Percentiles rank a stretch among this genome's conserved stretches.
Evolutionary conservation across 92 coral and sea anemone genomes (phyloP).

Genomic region (Epizoanthus illoricatus): DNA sequence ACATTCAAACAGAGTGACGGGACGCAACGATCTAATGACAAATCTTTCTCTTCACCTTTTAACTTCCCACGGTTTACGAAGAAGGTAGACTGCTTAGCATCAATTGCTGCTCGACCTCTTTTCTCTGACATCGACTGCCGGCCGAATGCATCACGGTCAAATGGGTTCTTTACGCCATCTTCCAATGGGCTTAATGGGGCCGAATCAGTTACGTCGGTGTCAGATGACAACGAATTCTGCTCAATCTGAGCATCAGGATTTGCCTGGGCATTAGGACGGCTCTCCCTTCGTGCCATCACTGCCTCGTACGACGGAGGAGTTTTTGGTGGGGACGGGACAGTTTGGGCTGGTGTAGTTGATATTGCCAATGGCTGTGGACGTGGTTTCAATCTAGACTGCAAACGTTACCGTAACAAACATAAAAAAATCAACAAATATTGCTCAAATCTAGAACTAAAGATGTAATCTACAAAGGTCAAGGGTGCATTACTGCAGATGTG

Average conservation of each 20-base stretch:
- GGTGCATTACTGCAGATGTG: too few species aligned
- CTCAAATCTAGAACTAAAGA: neutral
- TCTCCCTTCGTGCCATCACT: conserved; percentile 33
- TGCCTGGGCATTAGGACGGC: conserved; percentile 7
- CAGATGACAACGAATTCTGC: neutral
- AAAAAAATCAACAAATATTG: neutral
- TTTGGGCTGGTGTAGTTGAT: conserved; percentile 25
- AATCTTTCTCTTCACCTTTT: conserved; percentile 54
- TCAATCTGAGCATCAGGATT: conserved; percentile 1
- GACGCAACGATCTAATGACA: neutral
- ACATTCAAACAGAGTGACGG: neutral
- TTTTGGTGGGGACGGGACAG: conserved; percentile 28
- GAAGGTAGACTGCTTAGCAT: conserved; percentile 85
- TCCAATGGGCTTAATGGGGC: conserved; percentile 60
- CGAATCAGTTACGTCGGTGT: conserved; percentile 31
- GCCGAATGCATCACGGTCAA: conserved; percentile 90
- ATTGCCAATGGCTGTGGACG: conserved; percentile 29
- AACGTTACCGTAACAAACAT: conserved; percentile 5
- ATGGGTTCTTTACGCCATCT: conserved; percentile 59
- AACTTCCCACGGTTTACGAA: conserved; percentile 74
- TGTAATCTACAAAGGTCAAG: too few species aligned
- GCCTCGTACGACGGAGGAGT: conserved; percentile 34
- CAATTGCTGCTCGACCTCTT: conserved; percentile 79
- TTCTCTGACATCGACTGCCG: conserved; percentile 98
- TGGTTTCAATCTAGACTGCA: conserved; percentile 29